Base-by-base conservation (phyloP, 2,888 invertebrate species). In the Cryptocheilus praepositus region DNA sequence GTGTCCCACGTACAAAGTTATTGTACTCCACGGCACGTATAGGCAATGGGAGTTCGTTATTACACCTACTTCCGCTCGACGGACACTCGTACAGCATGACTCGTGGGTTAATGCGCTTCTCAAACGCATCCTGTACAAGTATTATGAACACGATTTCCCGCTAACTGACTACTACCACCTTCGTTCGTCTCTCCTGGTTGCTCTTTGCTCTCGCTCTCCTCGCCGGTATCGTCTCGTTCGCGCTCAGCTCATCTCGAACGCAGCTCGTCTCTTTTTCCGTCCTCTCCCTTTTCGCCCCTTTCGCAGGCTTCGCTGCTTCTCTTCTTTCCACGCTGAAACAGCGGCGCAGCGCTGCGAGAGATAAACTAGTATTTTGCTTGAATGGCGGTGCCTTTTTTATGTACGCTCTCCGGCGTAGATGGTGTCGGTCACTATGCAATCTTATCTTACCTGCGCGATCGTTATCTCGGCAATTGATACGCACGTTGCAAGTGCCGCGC, bases 51-150 rank as follows among this genome's bases (percentile, higher is more conserved):
- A 76, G 80, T 81, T 80, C 77, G 73, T 83, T 81, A 83, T 84
- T 83, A 81, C 82, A 77, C 77, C 77, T 81, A 82, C 83, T 84
- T 84, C 85, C 85, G 85, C 77, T 76, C 76, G 74, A 21, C 58
- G 67, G 65, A 73, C 71, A 60, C 66, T 66, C 59, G 61, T 63
- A 58, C 52, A 70, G 67, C 74, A 67, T 71, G 61, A 58, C 59
- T 64, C 56, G 62, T 55, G 61, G 58, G 57, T 58, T 55, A 72
- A 70, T 60, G 52, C 53, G 43, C 15, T 60, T 52, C 28, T 60
- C 61, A 57, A 64, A 46, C 54, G 49, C 60, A 66, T 70, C 64
- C 64, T 62, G 61, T 61, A 3, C 53, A 19, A 56, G 21, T 46
- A 45, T 58, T 46, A 46, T n/a, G 46, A 46, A 45, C 11, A 46